phyloP scores from a whole-genome alignment of 2,888 invertebrate species.

The Sericinus montela region DNA sequence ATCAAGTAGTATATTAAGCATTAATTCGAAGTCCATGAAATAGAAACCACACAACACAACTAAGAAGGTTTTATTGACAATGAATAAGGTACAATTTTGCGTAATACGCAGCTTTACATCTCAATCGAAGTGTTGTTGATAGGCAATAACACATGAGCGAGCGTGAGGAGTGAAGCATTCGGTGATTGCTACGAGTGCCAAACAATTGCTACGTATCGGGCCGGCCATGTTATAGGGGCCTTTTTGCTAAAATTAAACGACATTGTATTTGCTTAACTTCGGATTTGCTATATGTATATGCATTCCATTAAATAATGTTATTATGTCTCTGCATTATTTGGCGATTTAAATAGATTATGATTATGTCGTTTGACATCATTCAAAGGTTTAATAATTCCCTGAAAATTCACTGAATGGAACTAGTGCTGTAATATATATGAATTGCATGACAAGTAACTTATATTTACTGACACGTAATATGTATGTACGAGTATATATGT shows the following conservation, averaged over 20 bases:
- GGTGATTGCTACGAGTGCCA: slow-evolving; percentile 16
- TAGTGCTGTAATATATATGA: no score
- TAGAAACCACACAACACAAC: neutral
- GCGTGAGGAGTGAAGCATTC: neutral
- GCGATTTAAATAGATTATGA: no score
- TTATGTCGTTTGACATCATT: no score
- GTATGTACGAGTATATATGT: no score
- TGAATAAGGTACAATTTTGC: slow-evolving; percentile 14
- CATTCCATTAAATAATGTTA: no score
- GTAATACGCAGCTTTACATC: neutral
- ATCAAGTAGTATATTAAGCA: neutral
- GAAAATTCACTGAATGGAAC: no score
- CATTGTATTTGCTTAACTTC: slow-evolving; percentile 5
- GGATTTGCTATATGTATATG: neutral
- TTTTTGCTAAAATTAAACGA: slow-evolving; percentile 18
- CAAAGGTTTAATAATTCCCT: no score
- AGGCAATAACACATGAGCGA: slow-evolving; percentile 6
- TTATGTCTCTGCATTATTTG: no score
- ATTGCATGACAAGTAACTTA: no score
- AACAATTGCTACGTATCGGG: slow-evolving; percentile 16
- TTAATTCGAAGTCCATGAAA: neutral
- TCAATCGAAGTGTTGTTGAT: slow-evolving; percentile 17
- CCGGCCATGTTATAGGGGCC: slow-evolving; percentile 10
- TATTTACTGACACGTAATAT: no score
- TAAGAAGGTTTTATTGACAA: neutral